phyloP scores from a whole-genome alignment of 2,797 vertebrate genomes.

The Micrastur ruficollis region DNA sequence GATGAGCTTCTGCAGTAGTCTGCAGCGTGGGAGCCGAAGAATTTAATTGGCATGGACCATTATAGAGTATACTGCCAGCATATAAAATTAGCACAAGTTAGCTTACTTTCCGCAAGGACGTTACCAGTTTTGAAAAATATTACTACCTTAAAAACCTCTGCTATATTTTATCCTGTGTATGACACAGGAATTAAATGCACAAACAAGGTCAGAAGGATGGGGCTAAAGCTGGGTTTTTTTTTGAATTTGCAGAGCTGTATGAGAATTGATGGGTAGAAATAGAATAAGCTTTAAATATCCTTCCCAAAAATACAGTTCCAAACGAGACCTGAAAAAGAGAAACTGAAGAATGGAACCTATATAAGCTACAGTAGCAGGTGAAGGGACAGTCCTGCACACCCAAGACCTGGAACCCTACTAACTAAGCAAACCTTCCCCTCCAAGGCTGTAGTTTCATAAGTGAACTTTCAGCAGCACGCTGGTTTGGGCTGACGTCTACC shows the following conservation, averaged over 20 bases:
- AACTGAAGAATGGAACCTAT: not conserved
- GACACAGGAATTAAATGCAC: not conserved
- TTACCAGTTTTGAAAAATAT: not conserved
- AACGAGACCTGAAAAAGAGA: not conserved
- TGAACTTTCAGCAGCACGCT: not conserved
- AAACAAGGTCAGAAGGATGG: not conserved
- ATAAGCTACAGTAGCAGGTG: not conserved
- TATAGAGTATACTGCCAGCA: not conserved
- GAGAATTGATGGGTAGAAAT: not conserved
- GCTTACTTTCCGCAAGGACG: not conserved
- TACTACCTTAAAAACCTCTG: not conserved
- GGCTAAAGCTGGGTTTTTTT: not conserved
- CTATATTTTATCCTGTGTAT: not conserved
- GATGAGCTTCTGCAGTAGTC: not conserved
- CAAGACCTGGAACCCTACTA: not conserved
- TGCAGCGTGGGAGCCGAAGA: not conserved
- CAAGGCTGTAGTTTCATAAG: not conserved
- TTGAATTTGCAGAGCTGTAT: not conserved
- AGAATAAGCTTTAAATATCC: not conserved
- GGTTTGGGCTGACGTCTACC: not conserved
- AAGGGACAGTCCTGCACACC: not conserved
- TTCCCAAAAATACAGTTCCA: not conserved
- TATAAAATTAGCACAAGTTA: not conserved
- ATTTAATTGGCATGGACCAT: not conserved
- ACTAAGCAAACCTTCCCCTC: not conserved